Evolutionary conservation across 2,888 invertebrate species (phyloP).

Genomic region (Quadroppia sp.): DNA sequence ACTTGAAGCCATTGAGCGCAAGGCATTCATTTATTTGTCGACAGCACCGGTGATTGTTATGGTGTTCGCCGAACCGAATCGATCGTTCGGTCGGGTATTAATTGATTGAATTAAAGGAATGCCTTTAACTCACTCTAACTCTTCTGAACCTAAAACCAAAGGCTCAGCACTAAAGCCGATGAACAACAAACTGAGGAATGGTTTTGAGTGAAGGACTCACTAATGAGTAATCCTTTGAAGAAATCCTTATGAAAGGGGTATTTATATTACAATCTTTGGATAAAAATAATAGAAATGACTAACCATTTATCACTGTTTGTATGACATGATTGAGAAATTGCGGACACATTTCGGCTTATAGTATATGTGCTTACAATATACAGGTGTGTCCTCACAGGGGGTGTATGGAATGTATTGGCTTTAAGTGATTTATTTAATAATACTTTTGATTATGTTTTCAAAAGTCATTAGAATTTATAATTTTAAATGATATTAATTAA

Average conservation of each 20-base stretch:
- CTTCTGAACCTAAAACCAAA: background rate
- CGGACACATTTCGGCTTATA: too few relatives aligned
- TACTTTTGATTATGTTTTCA: too few relatives aligned
- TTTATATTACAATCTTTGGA: background rate
- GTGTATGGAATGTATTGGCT: too few relatives aligned
- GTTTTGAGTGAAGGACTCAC: background rate
- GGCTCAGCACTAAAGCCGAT: background rate
- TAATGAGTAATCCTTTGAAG: conserved; percentile 30
- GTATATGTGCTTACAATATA: too few relatives aligned
- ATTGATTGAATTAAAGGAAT: background rate
- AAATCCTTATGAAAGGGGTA: conserved; percentile 32
- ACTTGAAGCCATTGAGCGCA: background rate
- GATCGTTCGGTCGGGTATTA: conserved; percentile 7
- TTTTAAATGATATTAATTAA: too few relatives aligned
- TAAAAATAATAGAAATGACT: background rate
- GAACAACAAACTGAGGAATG: conserved; percentile 2
- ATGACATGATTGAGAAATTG: conserved; percentile 24
- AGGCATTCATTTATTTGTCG: background rate
- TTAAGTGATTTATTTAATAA: too few relatives aligned
- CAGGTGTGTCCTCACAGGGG: background rate
- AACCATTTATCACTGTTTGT: background rate
- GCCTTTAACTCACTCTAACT: conserved; percentile 2
- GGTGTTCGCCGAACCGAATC: conserved; percentile 12
- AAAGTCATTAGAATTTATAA: too few relatives aligned
- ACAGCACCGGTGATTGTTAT: background rate